Base-by-base conservation (phyloP, 2,797 vertebrate genomes). In the Erpetoichthys calabaricus region DNA sequence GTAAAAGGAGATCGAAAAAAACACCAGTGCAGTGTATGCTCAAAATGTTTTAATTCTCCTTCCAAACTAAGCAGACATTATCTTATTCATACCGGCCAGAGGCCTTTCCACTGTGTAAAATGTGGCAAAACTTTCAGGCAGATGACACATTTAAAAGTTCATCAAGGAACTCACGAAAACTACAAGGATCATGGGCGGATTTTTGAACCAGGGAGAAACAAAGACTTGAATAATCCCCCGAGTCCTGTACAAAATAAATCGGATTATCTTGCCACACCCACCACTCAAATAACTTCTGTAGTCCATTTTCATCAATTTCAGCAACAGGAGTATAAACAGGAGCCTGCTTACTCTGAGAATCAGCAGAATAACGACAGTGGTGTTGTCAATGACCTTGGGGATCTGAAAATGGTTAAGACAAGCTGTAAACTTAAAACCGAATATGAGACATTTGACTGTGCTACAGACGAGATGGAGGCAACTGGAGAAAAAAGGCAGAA, bases 111-210 rank as follows among this genome's bases (percentile, higher is more conserved):
- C 63, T 85, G 82, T 61, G 70, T 59, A 25, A 68, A 81, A 63
- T 89, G 84, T 66, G 80, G 83, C 50, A 87, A 81, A 70, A 78
- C 73, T 47, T 89, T 87, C 68, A 81, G 82, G 58, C 85, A 85
- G 65, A 78, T 77, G 45, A 73, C 76, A 9, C 84, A 85, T 70
- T 71, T 85, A 69, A 88, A 86, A 72, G 78, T 79, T 49, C 84
- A 88, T 62, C 73, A 84, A 57, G 67, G 75, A 57, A 80, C 53
- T 66, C 81, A 85, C 45, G 69, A 67, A 57, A 78, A 75, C 61
- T 62, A 78, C 45, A 25, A 25, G 25, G 25, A 25, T 25, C 25
- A 25, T 25, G 25, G 25, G 1, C 25, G 25, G 25, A 25, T 25
- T 25, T 25, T 25, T 58, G 25, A 25, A 25, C 1, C 25, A 25